These are phyloP conservation scores for Heliothis subflexa DNA, from an alignment of 1,140 invertebrate species.

Conservation along the genomic window DNA sequence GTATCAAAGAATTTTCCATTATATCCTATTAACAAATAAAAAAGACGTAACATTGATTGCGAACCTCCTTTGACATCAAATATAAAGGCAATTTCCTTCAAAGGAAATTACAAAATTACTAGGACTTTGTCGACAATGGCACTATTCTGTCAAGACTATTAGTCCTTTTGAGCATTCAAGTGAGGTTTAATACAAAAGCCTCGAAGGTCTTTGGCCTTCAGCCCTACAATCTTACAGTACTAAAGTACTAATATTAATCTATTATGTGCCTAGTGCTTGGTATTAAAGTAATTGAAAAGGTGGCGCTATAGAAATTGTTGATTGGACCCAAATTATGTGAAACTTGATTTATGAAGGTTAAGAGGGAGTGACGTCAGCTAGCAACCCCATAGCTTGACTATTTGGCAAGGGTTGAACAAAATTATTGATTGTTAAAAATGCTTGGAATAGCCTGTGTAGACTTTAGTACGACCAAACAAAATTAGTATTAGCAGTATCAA, in stretches of 20 bases:
- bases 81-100: conserved; percentile 74
- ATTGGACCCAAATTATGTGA: conserved; percentile 21
- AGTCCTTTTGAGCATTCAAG: conserved; percentile 27
- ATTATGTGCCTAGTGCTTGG: conserved; percentile 20
- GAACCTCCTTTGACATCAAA: conserved; percentile 46
- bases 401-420: conserved; percentile 18
- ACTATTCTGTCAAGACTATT: conserved; percentile 45
- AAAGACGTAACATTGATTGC: conserved; percentile 37
- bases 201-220: conserved; percentile 19
- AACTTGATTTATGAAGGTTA: conserved; percentile 25
- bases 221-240: conserved; percentile 5
- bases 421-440: not conserved
- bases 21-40: conserved; percentile 8
- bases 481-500: not conserved
- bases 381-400: not conserved
- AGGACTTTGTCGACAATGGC: conserved; percentile 44
- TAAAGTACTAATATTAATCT: conserved; percentile 40
- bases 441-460: not conserved
- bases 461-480: not conserved
- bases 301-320: conserved; percentile 29
- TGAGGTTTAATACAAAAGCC: conserved; percentile 17
- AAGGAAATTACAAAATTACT: conserved; percentile 74
- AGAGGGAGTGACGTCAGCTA: not conserved
- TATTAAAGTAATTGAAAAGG: conserved; percentile 1
- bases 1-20: conserved; percentile 6